These are phyloP conservation scores for Parus major DNA, from an alignment of 2,113 vertebrate genomes.

Conservation along the genomic window DNA sequence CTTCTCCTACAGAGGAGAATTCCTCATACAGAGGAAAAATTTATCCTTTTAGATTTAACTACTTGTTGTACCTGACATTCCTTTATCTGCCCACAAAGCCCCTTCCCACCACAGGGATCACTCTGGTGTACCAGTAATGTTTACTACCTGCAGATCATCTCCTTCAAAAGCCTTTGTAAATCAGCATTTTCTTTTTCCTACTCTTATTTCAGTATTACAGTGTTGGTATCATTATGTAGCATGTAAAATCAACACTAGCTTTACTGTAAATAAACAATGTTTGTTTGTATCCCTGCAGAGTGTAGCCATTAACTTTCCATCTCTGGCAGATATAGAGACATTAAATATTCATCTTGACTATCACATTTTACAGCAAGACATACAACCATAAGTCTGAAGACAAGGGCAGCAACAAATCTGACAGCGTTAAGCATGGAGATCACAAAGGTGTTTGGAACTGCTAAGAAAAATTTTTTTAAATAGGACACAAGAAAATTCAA, in stretches of 20 bases:
- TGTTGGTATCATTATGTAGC: background rate
- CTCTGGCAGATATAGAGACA: background rate
- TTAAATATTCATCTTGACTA: slow-evolving; percentile 3
- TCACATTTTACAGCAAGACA: background rate
- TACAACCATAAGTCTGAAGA: background rate
- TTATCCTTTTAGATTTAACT: background rate
- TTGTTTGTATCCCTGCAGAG: background rate
- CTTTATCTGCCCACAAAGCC: background rate
- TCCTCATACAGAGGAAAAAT: background rate
- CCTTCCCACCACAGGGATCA: background rate
- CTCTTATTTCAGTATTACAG: background rate
- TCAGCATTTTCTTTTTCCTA: background rate
- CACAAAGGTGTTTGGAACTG: background rate
- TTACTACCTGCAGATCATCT: background rate
- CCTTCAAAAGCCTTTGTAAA: background rate
- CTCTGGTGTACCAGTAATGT: background rate
- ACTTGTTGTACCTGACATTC: background rate
- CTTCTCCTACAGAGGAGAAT: background rate
- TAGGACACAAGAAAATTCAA: background rate
- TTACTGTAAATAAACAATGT: background rate
- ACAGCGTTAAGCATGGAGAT: background rate
- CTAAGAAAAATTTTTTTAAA: background rate
- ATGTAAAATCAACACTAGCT: background rate
- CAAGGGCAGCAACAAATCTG: background rate
- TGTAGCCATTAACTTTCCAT: background rate